Evolutionary conservation across 2,113 vertebrate genomes (phyloP).

Genomic region (human (Homo sapiens)): DNA sequence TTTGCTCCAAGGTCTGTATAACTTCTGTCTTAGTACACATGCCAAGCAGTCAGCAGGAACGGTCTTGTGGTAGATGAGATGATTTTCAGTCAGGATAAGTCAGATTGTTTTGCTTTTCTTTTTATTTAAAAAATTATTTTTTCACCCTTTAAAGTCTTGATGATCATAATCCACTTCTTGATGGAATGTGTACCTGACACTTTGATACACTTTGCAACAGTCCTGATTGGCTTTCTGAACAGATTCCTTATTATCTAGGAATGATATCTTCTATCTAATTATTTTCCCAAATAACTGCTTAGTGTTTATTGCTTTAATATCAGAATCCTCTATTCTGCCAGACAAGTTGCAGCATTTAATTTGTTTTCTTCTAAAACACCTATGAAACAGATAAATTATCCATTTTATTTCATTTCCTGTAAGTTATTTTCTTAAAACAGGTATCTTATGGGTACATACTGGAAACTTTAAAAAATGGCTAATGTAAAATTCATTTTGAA

Average conservation of each 20-base stretch:
- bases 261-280: not conserved
- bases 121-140: conserved; percentile 12
- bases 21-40: not conserved
- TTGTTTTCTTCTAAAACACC: conserved; percentile 32
- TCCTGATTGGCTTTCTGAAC: not conserved
- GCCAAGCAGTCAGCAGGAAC: not conserved
- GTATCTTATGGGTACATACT: not conserved
- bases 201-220: not conserved
- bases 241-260: not conserved
- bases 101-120: not conserved
- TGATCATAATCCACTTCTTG: not conserved
- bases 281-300: not conserved
- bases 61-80: not conserved
- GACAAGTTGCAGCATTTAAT: not conserved
- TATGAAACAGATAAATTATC: not conserved
- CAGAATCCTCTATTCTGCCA: not conserved
- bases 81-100: not conserved
- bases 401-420: conserved; percentile 43
- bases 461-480: not conserved
- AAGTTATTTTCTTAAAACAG: not conserved
- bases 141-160: not conserved
- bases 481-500: conserved; percentile 12
- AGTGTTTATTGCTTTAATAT: conserved; percentile 9
- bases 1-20: not conserved
- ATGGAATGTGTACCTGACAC: not conserved